Base-by-base conservation (phyloP, 2,113 vertebrate genomes). In the Corynorhinus townsendii region DNA sequence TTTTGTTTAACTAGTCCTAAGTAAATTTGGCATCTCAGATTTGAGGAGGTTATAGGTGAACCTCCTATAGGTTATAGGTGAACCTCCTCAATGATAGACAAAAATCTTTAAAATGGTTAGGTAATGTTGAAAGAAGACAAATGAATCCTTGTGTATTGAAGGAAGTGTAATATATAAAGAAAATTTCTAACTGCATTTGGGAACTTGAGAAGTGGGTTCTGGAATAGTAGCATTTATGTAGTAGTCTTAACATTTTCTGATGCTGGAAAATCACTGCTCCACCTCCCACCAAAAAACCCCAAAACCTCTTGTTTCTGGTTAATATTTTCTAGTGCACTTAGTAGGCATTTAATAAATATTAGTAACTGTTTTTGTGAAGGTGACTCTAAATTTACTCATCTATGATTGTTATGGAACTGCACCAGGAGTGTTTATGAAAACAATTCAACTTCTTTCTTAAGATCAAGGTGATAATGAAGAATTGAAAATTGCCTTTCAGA, bases 1-100 rank as follows among this genome's bases (percentile, higher is more conserved):
- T 97, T 89, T 96, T 83, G 47, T 88, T 77, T 82, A 52, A 71
- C 40, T 59, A 92, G 80, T 68, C 43, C 3, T 79, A 8, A 59
- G 45, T 86, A 66, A 73, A 24, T 35, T 54, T 66, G 47, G 30
- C 10, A 28, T 69, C 54, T 95, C 52, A 94, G 71, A 79, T 95
- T n/a, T n/a, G n/a, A n/a, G n/a, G n/a, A n/a, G n/a, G n/a, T n/a
- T n/a, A 24, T 33, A 76, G 54, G 49, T 7, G 10, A 66, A 45
- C 73, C 40, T 77, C 76, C 38, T n/a, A n/a, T n/a, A n/a, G n/a
- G n/a, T n/a, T n/a, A 24, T 33, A 76, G 54, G 49, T 7, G 10
- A 66, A 45, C 73, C 40, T 77, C 76, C 38, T n/a, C 19, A 71
- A 52, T 75, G 40, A 59, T 47, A 75, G 49, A 45, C n/a, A 75